Evolutionary conservation across 35 echinoderm and acorn worm species (phyloP), one percentile per base, ranked within the genome.

Genomic region (Holothuria glaberrima): DNA sequence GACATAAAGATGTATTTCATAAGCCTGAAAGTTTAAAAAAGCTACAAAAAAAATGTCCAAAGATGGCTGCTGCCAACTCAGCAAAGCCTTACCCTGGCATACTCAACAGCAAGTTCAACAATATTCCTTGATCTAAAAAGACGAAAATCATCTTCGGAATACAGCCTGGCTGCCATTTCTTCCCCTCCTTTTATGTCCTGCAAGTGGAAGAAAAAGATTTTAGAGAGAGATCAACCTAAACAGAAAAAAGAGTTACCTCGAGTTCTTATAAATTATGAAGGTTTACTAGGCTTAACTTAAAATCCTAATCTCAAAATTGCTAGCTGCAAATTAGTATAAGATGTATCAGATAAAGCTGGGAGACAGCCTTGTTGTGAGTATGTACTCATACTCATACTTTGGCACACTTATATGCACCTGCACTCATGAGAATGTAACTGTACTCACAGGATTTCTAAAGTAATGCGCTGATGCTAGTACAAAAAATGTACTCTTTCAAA

Each of bases 171-270:
- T 9, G 97, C 97, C 28, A 81, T 84, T 33, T 95, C 91, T 28
- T 90, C 93, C 25, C 97, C 97, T 70, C 97, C 97, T 22, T 95
- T 91, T 26, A 99, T 95, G 19, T 88, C 96, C 97, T 99, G 77
- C 18, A 26, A 61, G 38, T 14, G 68, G 26, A 50, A 58, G 20
- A 46, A 73, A 88, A 52, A 71, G 6, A 24, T 45, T 70, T 41
- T 18, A 82, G n/a, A 82, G 0, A 0, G 22, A 45, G 45, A 12
- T 33, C 5, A 33, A 69, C 31, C 66, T 13, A 9, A 4, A 6
- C 2, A 69, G 66, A 46, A 46, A 46, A 14, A 5, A 54, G 12
- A 9, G 50, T 17, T 14, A 54, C 12, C 66, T 29, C 19, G 22
- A 33, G 5, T 24, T 29, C 66, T 69, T 10, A 12, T 33, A 9